Evolutionary conservation across 1,140 invertebrate species (phyloP).

Genomic region (Zaprionus capensis): DNA sequence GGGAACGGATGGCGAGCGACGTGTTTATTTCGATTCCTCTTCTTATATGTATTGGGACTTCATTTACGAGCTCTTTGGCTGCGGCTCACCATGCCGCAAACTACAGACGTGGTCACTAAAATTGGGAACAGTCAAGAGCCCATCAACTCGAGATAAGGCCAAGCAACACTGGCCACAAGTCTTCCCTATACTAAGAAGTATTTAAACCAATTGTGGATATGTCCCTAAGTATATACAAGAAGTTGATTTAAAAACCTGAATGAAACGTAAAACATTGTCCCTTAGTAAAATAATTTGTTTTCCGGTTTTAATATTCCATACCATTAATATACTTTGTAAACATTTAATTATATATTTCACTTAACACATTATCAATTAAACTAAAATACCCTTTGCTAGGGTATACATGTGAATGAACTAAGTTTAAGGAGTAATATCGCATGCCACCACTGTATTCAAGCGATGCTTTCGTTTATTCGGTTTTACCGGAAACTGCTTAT

Average conservation of each 20-base stretch:
- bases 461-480: constrained; percentile 58
- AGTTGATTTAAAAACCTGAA: too few species aligned
- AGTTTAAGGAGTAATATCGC: constrained; percentile 9
- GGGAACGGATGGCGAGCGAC: constrained; percentile 72
- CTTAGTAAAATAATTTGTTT: too few species aligned
- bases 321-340: background rate
- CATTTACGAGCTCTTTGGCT: constrained; percentile 72
- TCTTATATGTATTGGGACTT: constrained; percentile 63
- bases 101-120: constrained; percentile 48
- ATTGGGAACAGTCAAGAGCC: constrained; percentile 1
- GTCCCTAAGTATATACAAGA: too few species aligned
- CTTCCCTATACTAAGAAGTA: background rate
- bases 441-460: constrained; percentile 47
- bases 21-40: constrained; percentile 73
- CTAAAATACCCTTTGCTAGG: background rate
- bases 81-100: constrained; percentile 54
- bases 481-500: constrained; percentile 77
- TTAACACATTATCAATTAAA: background rate
- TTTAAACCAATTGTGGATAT: too few species aligned
- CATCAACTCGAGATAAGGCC: background rate
- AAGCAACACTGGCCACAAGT: background rate
- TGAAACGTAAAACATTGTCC: too few species aligned
- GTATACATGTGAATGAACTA: background rate
- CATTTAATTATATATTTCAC: too few species aligned
- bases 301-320: too few species aligned